Conservation (phyloP, 2,888 invertebrate species). For the Macrosiphum euphorbiae region DNA sequence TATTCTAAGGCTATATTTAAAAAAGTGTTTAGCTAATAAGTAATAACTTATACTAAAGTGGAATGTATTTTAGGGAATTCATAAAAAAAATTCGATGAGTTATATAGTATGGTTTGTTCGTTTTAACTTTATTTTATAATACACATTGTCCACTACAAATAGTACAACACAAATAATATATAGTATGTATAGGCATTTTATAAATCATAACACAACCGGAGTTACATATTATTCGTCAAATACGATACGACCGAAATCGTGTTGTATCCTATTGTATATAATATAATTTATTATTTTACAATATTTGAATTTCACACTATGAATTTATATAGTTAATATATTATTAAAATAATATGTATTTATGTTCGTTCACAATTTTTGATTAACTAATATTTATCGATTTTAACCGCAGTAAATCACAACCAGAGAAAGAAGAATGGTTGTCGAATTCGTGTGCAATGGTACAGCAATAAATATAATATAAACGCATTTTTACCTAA, state of each 20-base stretch:
- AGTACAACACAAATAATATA: background rate
- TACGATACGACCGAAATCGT: too few relatives aligned
- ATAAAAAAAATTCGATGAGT: background rate
- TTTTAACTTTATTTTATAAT: conserved; percentile 23
- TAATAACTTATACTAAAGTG: too few relatives aligned
- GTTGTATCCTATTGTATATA: background rate
- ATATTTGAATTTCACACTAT: background rate
- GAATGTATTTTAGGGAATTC: too few relatives aligned
- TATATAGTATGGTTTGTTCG: background rate
- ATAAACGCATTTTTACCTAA: background rate
- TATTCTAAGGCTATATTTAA: too few relatives aligned
- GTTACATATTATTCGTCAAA: background rate
- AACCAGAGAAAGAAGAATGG: background rate
- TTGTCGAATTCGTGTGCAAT: background rate
- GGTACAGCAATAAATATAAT: background rate
- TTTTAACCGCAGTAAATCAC: conserved; percentile 21
- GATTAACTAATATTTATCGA: background rate
- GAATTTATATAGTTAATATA: background rate
- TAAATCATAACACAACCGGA: background rate
- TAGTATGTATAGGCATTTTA: background rate
- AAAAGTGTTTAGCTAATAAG: too few relatives aligned
- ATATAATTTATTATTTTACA: background rate
- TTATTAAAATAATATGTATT: background rate
- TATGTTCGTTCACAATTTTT: background rate
- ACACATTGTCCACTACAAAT: background rate